Evolutionary conservation across 2,797 vertebrate species (phyloP), one percentile per base, ranked within the genome.

Genomic region (Fringilla coelebs): DNA sequence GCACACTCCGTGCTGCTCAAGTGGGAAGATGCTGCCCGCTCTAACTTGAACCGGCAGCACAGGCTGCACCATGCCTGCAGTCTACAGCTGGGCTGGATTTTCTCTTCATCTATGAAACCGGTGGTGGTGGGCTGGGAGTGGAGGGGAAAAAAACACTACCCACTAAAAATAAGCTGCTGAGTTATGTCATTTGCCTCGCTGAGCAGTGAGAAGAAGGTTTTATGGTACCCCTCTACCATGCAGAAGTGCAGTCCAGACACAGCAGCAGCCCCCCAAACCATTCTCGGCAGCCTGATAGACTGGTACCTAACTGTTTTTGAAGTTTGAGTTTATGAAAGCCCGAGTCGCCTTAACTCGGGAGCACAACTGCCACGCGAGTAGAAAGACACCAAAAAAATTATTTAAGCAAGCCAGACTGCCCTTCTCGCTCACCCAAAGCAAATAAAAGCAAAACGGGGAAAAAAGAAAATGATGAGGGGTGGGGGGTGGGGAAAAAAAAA

Each of bases 261-360:
- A 34, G 82, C 48, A 51, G 63, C 49, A 72, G 79, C 43, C 55
- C 88, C 70, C 31, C 7, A 22, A 67, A 38, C 28, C 76, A 12
- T 58, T 36, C 65, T n/a, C 43, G 29, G 82, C 70, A 81, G 90
- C 65, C 19, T 62, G 60, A 89, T 7, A 71, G 74, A 84, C 31
- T 49, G 73, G 83, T 68, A 80, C 91, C 88, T 52, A 94, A 95
- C 93, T 94, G 86, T 5, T 95, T 79, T 75, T 92, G 77, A 95
- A 96, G 96, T 96, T 96, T 65, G 79, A 96, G 90, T 90, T 84
- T 62, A 88, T 36, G 65, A 49, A 78, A 80, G 43, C 90, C 84
- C 38, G 61, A 88, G 74, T 38, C 11, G 57, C 65, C 86, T n/a
- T 49, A 73, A 95, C 84, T 87, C 67, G 66, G 52, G 54, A 89